These are phyloP conservation scores for Manduca sexta DNA, from an alignment of 1,140 invertebrate species.

Conservation along the genomic window DNA sequence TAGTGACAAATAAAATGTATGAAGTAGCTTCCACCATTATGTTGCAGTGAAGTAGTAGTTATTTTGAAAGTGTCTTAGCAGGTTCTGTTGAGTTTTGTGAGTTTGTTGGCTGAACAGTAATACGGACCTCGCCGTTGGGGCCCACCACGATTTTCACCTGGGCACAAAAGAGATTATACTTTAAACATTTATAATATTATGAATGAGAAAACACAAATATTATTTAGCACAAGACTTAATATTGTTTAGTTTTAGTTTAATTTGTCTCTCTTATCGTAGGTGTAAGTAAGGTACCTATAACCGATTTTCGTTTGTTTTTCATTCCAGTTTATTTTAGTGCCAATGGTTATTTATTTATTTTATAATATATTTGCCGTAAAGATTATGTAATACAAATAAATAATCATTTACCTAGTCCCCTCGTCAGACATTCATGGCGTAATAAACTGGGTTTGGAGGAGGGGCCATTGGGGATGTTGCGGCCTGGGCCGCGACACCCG, in stretches of 20 bases:
- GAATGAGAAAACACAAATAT: no score
- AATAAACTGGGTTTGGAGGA: constrained; percentile 72
- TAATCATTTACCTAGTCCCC: constrained; percentile 62
- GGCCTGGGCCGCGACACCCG: constrained; percentile 31
- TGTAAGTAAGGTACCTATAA: no score
- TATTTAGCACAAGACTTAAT: no score
- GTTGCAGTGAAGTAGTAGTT: no score
- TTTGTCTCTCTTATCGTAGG: no score
- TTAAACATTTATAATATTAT: no score
- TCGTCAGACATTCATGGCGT: constrained; percentile 77
- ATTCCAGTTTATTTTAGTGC: not conserved
- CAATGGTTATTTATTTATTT: no score
- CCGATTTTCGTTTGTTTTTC: no score
- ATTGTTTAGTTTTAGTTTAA: no score
- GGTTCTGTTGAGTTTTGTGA: constrained; percentile 1
- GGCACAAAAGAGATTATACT: constrained; percentile 11
- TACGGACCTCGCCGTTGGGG: constrained; percentile 37
- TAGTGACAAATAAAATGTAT: no score
- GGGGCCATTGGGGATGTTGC: constrained; percentile 57
- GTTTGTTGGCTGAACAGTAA: constrained; percentile 30
- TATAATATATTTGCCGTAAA: no score
- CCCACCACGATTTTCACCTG: constrained; percentile 57
- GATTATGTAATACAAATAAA: not conserved
- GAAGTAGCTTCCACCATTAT: no score
- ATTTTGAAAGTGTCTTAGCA: constrained; percentile 5